Evolutionary conservation across 2,888 invertebrate species (phyloP).

Genomic region (Lobophora halterata): DNA sequence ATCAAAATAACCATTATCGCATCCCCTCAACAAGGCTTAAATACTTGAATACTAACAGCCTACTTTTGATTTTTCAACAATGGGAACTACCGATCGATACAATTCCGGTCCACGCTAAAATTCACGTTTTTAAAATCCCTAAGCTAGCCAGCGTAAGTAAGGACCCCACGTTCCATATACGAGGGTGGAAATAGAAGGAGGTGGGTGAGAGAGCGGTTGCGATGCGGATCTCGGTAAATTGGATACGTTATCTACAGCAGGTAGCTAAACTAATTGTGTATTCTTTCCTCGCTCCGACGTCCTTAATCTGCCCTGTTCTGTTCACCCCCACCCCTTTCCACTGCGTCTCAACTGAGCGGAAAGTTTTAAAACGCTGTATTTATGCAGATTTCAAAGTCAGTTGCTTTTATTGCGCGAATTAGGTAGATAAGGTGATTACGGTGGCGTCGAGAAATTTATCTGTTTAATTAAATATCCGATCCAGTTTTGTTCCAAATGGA

Average conservation of each 20-base stretch:
- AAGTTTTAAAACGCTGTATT: constrained; percentile 70
- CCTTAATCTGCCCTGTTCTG: constrained; percentile 75
- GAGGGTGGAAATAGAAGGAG: constrained; percentile 36
- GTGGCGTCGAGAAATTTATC: constrained; percentile 35
- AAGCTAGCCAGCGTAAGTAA: constrained; percentile 55
- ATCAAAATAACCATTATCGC: constrained; percentile 35
- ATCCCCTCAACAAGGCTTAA: constrained; percentile 43
- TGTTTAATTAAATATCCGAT: constrained; percentile 39
- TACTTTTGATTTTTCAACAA: constrained; percentile 76
- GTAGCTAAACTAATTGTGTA: constrained; percentile 80
- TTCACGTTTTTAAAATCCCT: constrained; percentile 73
- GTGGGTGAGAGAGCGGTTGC: constrained; percentile 36
- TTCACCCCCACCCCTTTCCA: constrained; percentile 46
- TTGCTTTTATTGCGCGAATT: constrained; percentile 55
- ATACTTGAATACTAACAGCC: constrained; percentile 72
- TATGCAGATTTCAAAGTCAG: constrained; percentile 59
- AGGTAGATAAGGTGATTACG: constrained; percentile 49
- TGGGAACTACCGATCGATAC: constrained; percentile 72
- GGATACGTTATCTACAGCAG: constrained; percentile 74
- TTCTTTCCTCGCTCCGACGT: constrained; percentile 78
- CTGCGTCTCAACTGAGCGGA: constrained; percentile 72
- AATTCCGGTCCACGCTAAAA: constrained; percentile 72
- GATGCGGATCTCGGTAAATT: constrained; percentile 50
- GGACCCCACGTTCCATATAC: constrained; percentile 39
- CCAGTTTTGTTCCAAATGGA: constrained; percentile 16